Evolutionary conservation across 2,797 vertebrate species (phyloP).

Genomic region (Hippopotamyrus pictus): DNA sequence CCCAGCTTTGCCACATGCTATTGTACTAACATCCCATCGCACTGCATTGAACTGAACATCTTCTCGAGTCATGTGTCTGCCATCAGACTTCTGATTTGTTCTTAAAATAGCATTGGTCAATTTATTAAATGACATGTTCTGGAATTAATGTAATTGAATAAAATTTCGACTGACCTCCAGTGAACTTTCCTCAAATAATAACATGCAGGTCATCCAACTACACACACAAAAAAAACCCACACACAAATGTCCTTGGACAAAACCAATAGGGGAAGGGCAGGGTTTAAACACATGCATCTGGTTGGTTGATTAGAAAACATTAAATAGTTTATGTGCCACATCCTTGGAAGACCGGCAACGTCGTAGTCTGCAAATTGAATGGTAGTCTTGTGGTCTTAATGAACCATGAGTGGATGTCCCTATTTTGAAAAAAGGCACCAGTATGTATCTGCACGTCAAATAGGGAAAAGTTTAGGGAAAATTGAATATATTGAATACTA

Average conservation of each 20-base stretch:
- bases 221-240: conserved; percentile 22
- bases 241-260: not conserved
- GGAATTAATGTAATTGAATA: not conserved
- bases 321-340: conserved; percentile 41
- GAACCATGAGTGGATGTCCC: conserved; percentile 68
- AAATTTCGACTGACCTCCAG: not conserved
- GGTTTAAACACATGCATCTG: conserved; percentile 31
- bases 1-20: not conserved
- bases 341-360: not conserved
- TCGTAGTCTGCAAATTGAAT: not conserved
- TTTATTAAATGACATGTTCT: not conserved
- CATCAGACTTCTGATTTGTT: not conserved
- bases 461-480: not conserved
- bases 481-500: not conserved
- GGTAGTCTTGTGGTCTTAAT: conserved; percentile 23
- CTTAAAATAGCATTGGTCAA: not conserved
- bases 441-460: conserved; percentile 46
- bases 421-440: conserved; percentile 62
- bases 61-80: not conserved
- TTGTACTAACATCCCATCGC: not conserved
- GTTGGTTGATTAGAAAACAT: conserved; percentile 50
- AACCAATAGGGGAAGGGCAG: conserved; percentile 47
- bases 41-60: not conserved
- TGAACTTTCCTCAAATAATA: conserved; percentile 18
- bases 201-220: not conserved